Base-by-base conservation (phyloP, 2,797 vertebrate species). In the Cetoscarus ocellatus region DNA sequence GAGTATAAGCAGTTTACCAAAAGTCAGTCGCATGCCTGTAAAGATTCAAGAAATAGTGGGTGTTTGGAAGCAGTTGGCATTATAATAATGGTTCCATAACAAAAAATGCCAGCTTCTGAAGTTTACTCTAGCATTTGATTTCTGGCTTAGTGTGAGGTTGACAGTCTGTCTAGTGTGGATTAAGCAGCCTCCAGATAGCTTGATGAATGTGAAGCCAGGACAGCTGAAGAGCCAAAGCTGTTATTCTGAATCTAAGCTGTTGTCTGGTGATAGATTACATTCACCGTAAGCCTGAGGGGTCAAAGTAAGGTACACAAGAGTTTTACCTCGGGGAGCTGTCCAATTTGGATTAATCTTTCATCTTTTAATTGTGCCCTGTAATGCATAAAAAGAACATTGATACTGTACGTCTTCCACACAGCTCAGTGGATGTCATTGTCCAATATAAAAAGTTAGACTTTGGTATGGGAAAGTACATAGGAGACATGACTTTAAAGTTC, bases 221-320 rank as follows among this genome's bases (percentile, higher is more conserved):
- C 77, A 39, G 52, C 79, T 83, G 54, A 73, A 74, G 61, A 74
- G 38, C 56, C 59, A 80, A 75, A 71, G 74, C 50, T 74, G 65
- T 84, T 64, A 48, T 76, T 76, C 79, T 79, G 73, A 56, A 71
- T 77, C 47, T 85, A 77, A 88, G 66, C 59, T 78, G 56, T 77
- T 35, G 73, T 81, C 72, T 84, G 70, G 56, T 9, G 48, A 73
- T 80, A 78, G 83, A 80, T 83, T 75, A 79, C 62, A 62, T 63
- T 83, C 78, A 80, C 63, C 80, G 85, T 86, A 75, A 82, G 69
- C 51, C 67, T 61, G 39, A 58, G 6, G 53, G 48, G 66, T 34
- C 44, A 70, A 70, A 51, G 3, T 51, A 81, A 67, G 72, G 53
- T 70, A 44, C 60, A 44, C 47, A 69, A 9, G 39, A 79, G 55